Evolutionary conservation across 2,113 vertebrate genomes (phyloP).

Genomic region (Pedionomus torquatus): DNA sequence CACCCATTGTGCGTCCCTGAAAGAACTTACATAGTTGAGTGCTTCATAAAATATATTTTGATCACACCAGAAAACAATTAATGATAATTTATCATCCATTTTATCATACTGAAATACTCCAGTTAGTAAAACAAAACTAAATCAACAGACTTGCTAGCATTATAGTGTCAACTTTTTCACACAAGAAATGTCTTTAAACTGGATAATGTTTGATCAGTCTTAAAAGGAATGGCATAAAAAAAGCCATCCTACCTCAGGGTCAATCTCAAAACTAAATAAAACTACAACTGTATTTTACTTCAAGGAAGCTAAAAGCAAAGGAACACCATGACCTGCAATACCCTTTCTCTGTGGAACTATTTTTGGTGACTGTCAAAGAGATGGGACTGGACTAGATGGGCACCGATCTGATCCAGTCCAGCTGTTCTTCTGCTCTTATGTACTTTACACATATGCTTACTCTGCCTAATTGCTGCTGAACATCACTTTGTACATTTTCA

Average conservation of each 20-base stretch:
- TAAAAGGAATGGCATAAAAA: not conserved
- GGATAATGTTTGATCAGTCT: not conserved
- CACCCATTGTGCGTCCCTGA: rapidly evolving
- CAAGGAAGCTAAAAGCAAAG: not conserved
- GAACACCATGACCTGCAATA: not conserved
- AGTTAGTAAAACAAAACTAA: not conserved
- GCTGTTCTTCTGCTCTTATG: not conserved
- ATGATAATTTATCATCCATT: not conserved
- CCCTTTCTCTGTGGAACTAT: not conserved
- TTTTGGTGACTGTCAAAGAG: not conserved
- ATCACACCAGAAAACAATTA: not conserved
- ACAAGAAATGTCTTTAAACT: not conserved
- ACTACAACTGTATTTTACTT: not conserved
- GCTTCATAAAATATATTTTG: not conserved
- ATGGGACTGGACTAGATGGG: not conserved
- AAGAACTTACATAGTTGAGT: not conserved
- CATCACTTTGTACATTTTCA: not conserved
- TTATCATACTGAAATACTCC: not conserved
- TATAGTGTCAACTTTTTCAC: not conserved
- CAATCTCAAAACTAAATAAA: not conserved
- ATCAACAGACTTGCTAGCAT: not conserved
- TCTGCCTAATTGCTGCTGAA: not conserved
- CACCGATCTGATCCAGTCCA: not conserved
- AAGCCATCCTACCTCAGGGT: not conserved
- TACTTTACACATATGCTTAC: not conserved